Conservation (phyloP, 2,888 invertebrate species). For the Pseudococcus jackbeardsleyi region DNA sequence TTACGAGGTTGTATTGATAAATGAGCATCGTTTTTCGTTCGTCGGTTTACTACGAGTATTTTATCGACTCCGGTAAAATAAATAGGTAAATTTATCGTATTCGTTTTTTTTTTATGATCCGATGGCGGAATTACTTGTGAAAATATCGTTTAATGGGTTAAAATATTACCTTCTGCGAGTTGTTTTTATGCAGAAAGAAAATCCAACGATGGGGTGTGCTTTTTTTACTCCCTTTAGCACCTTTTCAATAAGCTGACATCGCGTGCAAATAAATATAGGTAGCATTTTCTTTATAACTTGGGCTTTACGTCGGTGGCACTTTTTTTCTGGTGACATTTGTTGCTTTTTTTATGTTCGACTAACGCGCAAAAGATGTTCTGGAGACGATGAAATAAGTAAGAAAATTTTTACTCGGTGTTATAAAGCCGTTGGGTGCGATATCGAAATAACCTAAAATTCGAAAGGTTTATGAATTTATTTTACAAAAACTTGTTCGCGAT, state of each 20-base stretch:
- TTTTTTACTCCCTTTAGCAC: background rate
- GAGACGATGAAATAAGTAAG: background rate
- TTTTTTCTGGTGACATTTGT: conserved; percentile 5
- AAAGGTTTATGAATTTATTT: conserved; percentile 16
- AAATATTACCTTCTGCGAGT: background rate
- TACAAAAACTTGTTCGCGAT: conserved; percentile 14
- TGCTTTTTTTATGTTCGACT: conserved; percentile 29
- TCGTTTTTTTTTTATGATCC: conserved; percentile 2
- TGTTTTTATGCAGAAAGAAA: background rate
- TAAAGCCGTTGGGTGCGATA: background rate
- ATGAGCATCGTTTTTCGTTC: background rate
- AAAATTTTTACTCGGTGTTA: background rate
- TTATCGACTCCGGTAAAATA: conserved; percentile 3
- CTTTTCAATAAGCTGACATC: conserved; percentile 23
- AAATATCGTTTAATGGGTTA: background rate
- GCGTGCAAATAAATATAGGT: conserved; percentile 7
- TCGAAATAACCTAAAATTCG: conserved; percentile 31
- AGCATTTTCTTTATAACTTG: conserved; percentile 6
- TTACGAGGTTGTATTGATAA: background rate
- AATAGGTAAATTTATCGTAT: conserved; percentile 12
- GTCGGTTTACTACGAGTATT: background rate
- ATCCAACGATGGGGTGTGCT: background rate
- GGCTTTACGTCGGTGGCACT: background rate
- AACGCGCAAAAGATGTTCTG: background rate
- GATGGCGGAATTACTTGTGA: background rate